Evolutionary conservation across 2,797 vertebrate genomes (phyloP).

Genomic region (Falco berigora): DNA sequence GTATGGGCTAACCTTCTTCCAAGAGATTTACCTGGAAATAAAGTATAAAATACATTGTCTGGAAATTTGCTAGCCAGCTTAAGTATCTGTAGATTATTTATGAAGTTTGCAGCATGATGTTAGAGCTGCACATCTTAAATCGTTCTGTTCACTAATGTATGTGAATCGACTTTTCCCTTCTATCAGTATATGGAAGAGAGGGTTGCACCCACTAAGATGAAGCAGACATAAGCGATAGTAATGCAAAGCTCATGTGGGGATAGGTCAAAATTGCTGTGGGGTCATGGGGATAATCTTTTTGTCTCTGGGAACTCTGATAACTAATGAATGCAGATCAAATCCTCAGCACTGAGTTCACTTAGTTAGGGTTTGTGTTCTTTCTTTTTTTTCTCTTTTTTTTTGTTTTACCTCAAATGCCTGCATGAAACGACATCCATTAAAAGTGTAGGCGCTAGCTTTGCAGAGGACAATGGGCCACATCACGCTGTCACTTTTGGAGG

Average conservation of each 20-base stretch:
- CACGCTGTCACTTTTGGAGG: neutral
- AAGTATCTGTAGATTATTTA: neutral
- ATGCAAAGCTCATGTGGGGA: neutral
- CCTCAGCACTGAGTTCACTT: neutral
- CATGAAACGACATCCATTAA: neutral
- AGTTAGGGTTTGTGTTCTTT: neutral
- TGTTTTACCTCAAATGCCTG: neutral
- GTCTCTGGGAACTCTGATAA: neutral
- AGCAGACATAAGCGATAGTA: neutral
- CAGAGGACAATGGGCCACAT: neutral
- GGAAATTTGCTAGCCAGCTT: neutral
- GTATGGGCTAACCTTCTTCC: neutral
- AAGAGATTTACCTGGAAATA: neutral
- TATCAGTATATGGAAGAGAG: neutral
- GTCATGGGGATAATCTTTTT: neutral
- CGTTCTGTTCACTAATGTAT: neutral
- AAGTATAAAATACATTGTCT: neutral
- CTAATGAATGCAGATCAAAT: neutral
- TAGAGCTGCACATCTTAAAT: neutral
- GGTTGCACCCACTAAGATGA: neutral
- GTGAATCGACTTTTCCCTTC: neutral
- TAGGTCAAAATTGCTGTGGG: neutral
- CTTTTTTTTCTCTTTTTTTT: neutral
- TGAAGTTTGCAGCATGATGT: neutral
- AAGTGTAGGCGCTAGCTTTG: neutral